Base-by-base conservation (phyloP, 2,113 vertebrate species). In the Crotalus viridis region DNA sequence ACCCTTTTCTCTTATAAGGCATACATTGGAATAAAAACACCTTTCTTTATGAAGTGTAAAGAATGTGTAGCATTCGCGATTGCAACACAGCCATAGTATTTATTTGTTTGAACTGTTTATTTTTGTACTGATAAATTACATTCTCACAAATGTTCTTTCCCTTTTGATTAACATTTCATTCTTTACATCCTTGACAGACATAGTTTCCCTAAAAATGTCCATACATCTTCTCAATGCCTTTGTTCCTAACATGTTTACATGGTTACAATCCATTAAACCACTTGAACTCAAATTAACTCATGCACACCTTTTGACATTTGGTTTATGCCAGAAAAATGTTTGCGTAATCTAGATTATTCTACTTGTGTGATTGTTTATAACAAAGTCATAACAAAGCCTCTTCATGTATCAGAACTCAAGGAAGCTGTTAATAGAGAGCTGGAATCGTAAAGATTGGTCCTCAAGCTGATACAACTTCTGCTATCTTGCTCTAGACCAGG, bases 71-170 rank as follows among this genome's bases (percentile, higher is more conserved):
- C 55, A 57, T 7, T 51, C 19, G 33, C 8, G 69, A 19, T 69
- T 26, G n/a, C 43, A 86, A 26, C 39, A 55, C 43, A 93, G 55
- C 28, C 64, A 88, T 88, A 33, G 22, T 93, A 56, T 89, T 92
- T 94, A 55, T 59, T 59, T 93, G 94, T 94, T 90, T 59, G 43
- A 64, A 91, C 88, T 87, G 88, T 95, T 52, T 86, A 91, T 26
- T 52, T 90, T 93, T 51, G 56, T 85, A 55, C 81, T n/a, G 17
- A 59, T 93, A 95, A 94, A 94, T 96, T 93, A 48, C 87, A 88
- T 90, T 74, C 87, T 93, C 59, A 26, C 59, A 92, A 91, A 87
- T 89, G 46, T 88, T 94, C 54, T 92, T 21, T 94, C 88, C 51
- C 90, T n/a, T 81, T 94, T 81, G 43, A 28, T 87, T 93, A 91